A percentile compares a stretch with the other conserved stretches of the same genome.
Conservation (phyloP, 92 coral and sea anemone genomes). For the Actinostola sp. region DNA sequence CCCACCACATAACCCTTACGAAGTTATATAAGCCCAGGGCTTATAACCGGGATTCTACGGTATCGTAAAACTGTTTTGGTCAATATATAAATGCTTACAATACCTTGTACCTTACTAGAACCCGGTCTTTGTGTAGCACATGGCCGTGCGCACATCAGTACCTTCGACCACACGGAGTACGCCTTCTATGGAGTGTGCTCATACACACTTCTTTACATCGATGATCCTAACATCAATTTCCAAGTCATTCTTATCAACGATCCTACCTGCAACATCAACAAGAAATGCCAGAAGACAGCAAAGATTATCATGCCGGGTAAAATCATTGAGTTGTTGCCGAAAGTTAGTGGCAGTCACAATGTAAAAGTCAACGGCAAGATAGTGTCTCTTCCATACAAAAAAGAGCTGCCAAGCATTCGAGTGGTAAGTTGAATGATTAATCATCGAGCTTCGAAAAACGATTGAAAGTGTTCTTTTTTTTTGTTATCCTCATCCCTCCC, state of each 20-base stretch:
- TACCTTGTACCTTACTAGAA: constrained; percentile 34
- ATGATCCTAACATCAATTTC: constrained; percentile 58
- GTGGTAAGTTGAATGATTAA: constrained; percentile 42
- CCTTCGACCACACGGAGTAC: constrained; percentile 87
- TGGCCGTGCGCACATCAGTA: constrained; percentile 82
- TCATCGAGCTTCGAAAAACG: too few relatives aligned
- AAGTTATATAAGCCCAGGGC: too few relatives aligned
- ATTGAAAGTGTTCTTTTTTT: too few relatives aligned
- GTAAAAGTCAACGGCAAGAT: constrained; percentile 53
- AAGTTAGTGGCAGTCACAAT: constrained; percentile 5
- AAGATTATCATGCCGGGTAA: constrained; percentile 51
- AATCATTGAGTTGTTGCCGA: constrained; percentile 38
- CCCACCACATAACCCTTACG: too few relatives aligned
- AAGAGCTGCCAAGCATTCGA: constrained; percentile 56
- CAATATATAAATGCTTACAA: neutral
- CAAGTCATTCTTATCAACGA: constrained; percentile 71
- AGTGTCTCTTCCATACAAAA: constrained; percentile 58
- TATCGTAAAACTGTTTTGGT: too few relatives aligned
- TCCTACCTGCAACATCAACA: constrained; percentile 64
- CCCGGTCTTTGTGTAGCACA: constrained; percentile 84
- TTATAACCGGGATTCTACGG: too few relatives aligned
- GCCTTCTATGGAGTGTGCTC: constrained; percentile 73
- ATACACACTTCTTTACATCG: constrained; percentile 64
- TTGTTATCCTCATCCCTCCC: too few relatives aligned
- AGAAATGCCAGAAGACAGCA: constrained; percentile 67